phyloP scores from a whole-genome alignment of 1,140 invertebrate genomes.

The Calosoma granatense region DNA sequence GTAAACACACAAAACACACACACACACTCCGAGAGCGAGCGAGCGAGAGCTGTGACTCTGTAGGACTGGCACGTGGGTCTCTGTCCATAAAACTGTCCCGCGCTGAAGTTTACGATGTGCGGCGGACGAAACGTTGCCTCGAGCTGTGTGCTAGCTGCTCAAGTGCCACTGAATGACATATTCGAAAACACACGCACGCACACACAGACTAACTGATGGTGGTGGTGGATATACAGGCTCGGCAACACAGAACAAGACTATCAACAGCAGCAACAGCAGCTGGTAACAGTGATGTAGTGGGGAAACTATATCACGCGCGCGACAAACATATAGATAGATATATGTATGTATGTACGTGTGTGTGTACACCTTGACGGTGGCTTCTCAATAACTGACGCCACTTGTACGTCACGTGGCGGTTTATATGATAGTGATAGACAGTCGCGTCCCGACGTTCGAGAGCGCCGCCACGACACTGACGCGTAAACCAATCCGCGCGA shows the following conservation, averaged over 20 bases:
- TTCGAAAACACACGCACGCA: neutral
- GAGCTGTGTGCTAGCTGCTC: slow-evolving; percentile 13
- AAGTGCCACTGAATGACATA: slow-evolving; percentile 17
- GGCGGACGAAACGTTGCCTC: neutral
- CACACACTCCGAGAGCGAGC: too few species aligned
- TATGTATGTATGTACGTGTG: neutral
- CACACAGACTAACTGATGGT: neutral
- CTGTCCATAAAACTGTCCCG: slow-evolving; percentile 26
- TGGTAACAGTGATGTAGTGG: too few species aligned
- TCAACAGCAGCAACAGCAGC: too few species aligned
- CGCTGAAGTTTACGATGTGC: slow-evolving; percentile 19
- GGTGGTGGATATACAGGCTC: too few species aligned
- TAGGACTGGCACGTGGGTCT: slow-evolving; percentile 21
- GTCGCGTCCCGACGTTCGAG: slow-evolving; percentile 29
- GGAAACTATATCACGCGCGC: too few species aligned
- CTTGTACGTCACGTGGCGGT: slow-evolving; percentile 28
- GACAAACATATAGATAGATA: neutral
- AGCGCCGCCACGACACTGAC: slow-evolving; percentile 28
- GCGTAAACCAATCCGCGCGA: slow-evolving; percentile 40
- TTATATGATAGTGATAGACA: slow-evolving; percentile 33
- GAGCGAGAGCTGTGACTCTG: neutral
- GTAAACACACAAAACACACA: neutral
- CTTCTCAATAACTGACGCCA: slow-evolving; percentile 14
- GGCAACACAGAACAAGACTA: too few species aligned
- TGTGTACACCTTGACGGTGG: slow-evolving; percentile 5